Percentiles rank a stretch among this genome's conserved stretches.
Conservation (phyloP, 2,888 invertebrate genomes). For the Eremobia ochroleuca region DNA sequence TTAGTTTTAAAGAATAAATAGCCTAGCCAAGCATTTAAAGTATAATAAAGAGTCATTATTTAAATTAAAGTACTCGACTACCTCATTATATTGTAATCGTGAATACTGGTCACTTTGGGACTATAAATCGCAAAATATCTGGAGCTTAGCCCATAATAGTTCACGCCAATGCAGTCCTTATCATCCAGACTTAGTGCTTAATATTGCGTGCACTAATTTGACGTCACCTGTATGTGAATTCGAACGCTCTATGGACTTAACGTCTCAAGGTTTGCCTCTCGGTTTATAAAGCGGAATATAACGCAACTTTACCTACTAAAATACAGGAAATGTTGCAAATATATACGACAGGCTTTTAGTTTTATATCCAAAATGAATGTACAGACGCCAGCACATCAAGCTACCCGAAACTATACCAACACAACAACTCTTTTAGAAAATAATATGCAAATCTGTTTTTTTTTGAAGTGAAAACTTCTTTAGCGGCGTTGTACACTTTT, state of each 20-base stretch:
- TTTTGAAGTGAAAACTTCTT: too few species aligned
- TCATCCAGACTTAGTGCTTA: not conserved
- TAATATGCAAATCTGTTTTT: not conserved
- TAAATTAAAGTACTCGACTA: constrained; percentile 35
- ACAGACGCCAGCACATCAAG: too few species aligned
- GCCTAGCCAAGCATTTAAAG: constrained; percentile 12
- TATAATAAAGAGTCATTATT: constrained; percentile 41
- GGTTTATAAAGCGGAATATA: constrained; percentile 27
- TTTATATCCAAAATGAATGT: constrained; percentile 3
- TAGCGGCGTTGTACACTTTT: too few species aligned
- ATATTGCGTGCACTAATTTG: constrained; percentile 22
- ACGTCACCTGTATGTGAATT: constrained; percentile 33
- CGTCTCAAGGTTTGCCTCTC: constrained; percentile 60
- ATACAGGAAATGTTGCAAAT: constrained; percentile 46
- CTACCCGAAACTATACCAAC: too few species aligned
- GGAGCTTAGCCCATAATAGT: not conserved
- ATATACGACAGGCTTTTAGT: constrained; percentile 6
- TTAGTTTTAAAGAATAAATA: constrained; percentile 19
- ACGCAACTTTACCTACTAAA: constrained; percentile 24
- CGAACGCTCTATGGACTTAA: constrained; percentile 43
- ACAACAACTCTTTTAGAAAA: not conserved
- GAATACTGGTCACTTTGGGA: constrained; percentile 28
- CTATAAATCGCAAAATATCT: constrained; percentile 35
- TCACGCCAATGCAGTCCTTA: constrained; percentile 4
- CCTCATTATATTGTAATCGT: constrained; percentile 34